Base-by-base conservation (phyloP, 1,140 invertebrate genomes). In the Phortica variegata region DNA sequence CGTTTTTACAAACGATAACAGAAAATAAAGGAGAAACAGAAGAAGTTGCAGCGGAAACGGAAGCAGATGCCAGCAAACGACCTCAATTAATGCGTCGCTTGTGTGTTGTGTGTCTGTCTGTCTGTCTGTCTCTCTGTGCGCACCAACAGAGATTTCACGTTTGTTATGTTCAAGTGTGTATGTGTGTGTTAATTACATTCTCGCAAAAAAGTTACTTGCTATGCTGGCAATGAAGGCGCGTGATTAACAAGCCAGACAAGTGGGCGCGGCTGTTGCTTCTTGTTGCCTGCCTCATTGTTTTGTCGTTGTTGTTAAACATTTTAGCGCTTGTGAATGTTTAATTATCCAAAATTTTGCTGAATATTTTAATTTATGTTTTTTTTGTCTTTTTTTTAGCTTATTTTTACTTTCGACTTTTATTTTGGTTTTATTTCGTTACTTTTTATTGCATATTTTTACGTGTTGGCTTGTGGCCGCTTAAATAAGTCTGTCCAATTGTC, bases 271-370 rank as follows among this genome's bases (percentile, higher is more conserved):
- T n/a, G 13, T n/a, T 17, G 7, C 18, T 10, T 20, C 15, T 12
- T 16, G 13, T 43, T 15, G 33, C 10, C n/a, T 41, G 8, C 12
- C 34, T 7, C 15, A 9, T 49, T 33, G 37, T 17, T 54, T 42
- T 23, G 23, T 43, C 21, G 36, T 56, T 52, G 38, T 60, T 60
- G 54, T 65, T 65, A 58, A 65, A 52, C 61, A 65, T 65, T 65
- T 65, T 65, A 58, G 54, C 61, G 58, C 61, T 65, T 60, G 46
- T 65, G 61, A 65, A 65, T 65, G 58, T 65, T 65, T 60, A 65
- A 65, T 65, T 65, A 65, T 65, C 61, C 60, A 65, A 65, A 65
- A 65, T 65, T 56, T 65, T n/a, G n/a, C n/a, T n/a, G n/a, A n/a
- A n/a, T n/a, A n/a, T n/a, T n/a, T 55, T 61, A 65, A 54, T 60